A percentile compares a stretch with the other conserved stretches of the same genome.
Evolutionary conservation across 2,888 invertebrate genomes (phyloP).

Genomic region (Philereme transversata): DNA sequence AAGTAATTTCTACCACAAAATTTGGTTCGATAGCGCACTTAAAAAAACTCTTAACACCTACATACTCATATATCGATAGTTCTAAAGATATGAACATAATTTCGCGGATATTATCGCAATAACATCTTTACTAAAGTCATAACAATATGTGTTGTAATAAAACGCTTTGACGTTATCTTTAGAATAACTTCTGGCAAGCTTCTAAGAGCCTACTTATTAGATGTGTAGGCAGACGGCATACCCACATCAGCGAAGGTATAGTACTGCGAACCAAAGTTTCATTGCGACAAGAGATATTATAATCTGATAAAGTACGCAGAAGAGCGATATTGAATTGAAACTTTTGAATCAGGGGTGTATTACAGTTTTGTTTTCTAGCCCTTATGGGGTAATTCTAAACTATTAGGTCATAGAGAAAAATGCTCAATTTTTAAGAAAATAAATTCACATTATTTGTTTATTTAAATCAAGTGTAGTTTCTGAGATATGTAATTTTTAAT

Average conservation of each 20-base stretch:
- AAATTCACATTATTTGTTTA: too few species aligned
- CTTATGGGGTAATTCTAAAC: too few species aligned
- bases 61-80: background rate
- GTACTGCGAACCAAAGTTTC: background rate
- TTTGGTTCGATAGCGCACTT: background rate
- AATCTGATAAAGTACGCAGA: background rate
- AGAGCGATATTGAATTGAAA: too few species aligned
- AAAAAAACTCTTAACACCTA: background rate
- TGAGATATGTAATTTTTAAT: too few species aligned
- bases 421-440: too few species aligned
- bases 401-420: too few species aligned
- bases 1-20: slow-evolving; percentile 1
- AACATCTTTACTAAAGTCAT: slow-evolving; percentile 14
- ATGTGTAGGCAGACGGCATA: slow-evolving; percentile 37
- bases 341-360: too few species aligned
- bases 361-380: too few species aligned
- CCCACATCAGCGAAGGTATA: slow-evolving; percentile 32
- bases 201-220: slow-evolving; percentile 16
- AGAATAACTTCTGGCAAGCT: slow-evolving; percentile 8
- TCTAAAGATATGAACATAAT: background rate
- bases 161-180: slow-evolving; percentile 19
- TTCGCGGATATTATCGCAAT: slow-evolving; percentile 5
- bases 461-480: too few species aligned
- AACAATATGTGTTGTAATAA: slow-evolving; percentile 12
- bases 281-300: too few species aligned